phyloP scores from a whole-genome alignment of 1,140 invertebrate genomes.

The Drosophila setifemur region DNA sequence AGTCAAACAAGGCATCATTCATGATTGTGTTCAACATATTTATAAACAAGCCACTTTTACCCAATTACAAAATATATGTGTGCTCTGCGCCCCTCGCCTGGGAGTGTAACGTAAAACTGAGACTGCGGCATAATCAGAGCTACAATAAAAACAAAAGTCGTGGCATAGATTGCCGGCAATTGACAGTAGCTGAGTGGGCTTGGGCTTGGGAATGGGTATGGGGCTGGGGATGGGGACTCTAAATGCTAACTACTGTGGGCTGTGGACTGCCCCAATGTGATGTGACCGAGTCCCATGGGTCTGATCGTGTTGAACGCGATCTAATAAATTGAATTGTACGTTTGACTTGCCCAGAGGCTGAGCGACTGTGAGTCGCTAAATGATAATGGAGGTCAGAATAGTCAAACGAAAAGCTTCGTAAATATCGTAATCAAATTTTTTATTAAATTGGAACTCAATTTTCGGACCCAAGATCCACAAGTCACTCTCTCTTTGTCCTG shows the following conservation, averaged over 20 bases:
- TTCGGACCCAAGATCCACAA: conserved; percentile 11
- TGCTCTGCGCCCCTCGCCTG: not conserved
- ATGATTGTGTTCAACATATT: conserved; percentile 38
- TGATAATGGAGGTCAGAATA: conserved; percentile 79
- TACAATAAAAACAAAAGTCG: conserved; percentile 24
- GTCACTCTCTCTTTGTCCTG: not conserved
- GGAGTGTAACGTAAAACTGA: conserved; percentile 19
- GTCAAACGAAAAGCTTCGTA: conserved; percentile 76
- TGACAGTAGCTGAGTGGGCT: too few species aligned
- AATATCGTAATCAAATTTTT: conserved; percentile 77
- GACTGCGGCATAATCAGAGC: conserved; percentile 44
- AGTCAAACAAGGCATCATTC: conserved; percentile 31
- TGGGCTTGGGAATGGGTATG: too few species aligned
- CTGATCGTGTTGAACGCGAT: conserved; percentile 64
- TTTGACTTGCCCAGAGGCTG: conserved; percentile 58
- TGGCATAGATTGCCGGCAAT: conserved; percentile 66
- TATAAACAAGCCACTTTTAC: conserved; percentile 63
- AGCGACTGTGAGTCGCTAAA: conserved; percentile 42
- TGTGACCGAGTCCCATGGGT: conserved; percentile 21
- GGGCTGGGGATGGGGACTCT: too few species aligned
- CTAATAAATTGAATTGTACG: conserved; percentile 81
- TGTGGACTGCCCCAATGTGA: conserved; percentile 1
- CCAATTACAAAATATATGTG: conserved; percentile 50
- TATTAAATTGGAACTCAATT: conserved; percentile 58
- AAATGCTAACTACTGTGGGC: not conserved